These are phyloP conservation scores for Diabrotica balteata DNA, from an alignment of 2,888 invertebrate genomes.

Conservation along the genomic window DNA sequence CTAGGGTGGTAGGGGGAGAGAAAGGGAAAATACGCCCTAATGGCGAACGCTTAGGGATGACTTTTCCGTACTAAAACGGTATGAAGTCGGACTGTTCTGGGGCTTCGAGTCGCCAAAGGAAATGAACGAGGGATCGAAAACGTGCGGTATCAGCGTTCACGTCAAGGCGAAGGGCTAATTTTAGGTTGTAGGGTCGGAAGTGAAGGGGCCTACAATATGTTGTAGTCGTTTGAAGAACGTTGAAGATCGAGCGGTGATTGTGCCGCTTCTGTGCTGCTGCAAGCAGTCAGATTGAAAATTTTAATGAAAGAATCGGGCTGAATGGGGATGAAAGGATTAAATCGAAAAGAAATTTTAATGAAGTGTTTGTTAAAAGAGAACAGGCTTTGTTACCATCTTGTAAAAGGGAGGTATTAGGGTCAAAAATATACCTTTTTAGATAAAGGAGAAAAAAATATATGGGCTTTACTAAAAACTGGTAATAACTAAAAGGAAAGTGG, in stretches of 20 bases:
- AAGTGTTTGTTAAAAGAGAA: too few species aligned
- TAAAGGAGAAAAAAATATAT: too few species aligned
- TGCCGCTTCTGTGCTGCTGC: not conserved
- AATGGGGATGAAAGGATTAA: too few species aligned
- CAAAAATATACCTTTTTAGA: too few species aligned
- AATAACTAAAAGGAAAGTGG: too few species aligned
- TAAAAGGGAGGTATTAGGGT: too few species aligned
- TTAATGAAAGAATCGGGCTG: constrained; percentile 10
- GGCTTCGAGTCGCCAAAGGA: constrained; percentile 18
- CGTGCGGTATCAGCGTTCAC: constrained; percentile 22
- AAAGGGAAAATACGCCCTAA: constrained; percentile 34
- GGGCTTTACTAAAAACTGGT: too few species aligned
- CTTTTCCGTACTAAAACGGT: constrained; percentile 34
- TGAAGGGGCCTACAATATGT: constrained; percentile 17
- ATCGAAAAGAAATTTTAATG: too few species aligned
- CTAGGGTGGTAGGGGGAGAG: constrained; percentile 24
- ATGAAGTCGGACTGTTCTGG: constrained; percentile 20
- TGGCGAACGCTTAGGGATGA: constrained; percentile 33
- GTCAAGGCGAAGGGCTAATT: constrained; percentile 28
- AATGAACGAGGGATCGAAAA: constrained; percentile 21
- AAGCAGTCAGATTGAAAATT: constrained; percentile 8
- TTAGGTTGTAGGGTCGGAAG: constrained; percentile 31
- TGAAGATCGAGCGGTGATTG: constrained; percentile 10
- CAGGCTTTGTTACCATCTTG: too few species aligned
- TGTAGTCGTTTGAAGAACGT: not conserved